Conservation (phyloP, 1,140 invertebrate genomes). For the Grapholita molesta region DNA sequence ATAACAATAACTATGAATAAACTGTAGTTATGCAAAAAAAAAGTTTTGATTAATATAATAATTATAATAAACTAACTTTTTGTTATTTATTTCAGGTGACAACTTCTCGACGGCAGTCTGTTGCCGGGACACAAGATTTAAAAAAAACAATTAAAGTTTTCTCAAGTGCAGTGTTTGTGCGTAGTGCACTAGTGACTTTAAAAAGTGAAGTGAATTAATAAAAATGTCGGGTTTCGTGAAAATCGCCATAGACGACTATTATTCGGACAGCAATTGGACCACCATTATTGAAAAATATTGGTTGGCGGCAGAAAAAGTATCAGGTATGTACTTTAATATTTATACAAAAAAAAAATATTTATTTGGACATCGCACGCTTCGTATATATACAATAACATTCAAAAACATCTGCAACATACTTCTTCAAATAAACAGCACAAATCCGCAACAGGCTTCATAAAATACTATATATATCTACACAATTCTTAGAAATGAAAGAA, state of each 20-base stretch:
- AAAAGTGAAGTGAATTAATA: constrained; percentile 12
- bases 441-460: no score
- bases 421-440: no score
- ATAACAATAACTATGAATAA: not conserved
- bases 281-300: constrained; percentile 76
- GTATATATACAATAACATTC: no score
- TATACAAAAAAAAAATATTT: no score
- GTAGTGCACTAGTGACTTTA: not conserved
- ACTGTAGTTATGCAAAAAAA: not conserved
- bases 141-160: no score
- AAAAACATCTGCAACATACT: no score
- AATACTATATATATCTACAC: no score
- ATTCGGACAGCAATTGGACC: constrained; percentile 76
- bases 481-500: no score
- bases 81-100: constrained; percentile 60
- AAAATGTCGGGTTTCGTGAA: constrained; percentile 78
- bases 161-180: constrained; percentile 14
- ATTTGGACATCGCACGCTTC: no score
- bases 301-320: constrained; percentile 74
- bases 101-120: constrained; percentile 63
- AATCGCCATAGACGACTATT: constrained; percentile 76
- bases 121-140: constrained; percentile 39
- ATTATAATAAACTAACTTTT: constrained; percentile 22
- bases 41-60: no score
- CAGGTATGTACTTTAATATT: constrained; percentile 46